Conservation (phyloP, 2,888 invertebrate species). For the Platypus cylindrus region DNA sequence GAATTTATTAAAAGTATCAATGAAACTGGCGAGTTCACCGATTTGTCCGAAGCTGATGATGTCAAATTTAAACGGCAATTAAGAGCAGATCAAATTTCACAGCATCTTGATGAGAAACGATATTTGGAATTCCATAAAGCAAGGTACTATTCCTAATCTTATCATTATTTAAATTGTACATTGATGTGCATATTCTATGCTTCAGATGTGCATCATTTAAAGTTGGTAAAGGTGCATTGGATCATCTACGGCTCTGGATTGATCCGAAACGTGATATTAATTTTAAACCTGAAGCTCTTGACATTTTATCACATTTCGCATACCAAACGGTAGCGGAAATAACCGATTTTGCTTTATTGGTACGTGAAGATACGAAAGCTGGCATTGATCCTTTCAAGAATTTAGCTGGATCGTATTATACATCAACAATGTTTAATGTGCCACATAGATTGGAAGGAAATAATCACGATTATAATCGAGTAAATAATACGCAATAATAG, state of each 20-base stretch:
- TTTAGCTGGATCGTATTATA: slow-evolving; percentile 50
- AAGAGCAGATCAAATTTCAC: slow-evolving; percentile 48
- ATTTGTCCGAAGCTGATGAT: slow-evolving; percentile 40
- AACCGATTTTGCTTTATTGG: slow-evolving; percentile 66
- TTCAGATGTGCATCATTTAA: slow-evolving; percentile 56
- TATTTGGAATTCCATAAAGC: slow-evolving; percentile 73
- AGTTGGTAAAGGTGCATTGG: slow-evolving; percentile 25
- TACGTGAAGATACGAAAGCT: slow-evolving; percentile 12
- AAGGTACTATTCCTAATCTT: slow-evolving; percentile 2
- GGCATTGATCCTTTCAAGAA: slow-evolving; percentile 56
- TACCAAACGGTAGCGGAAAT: slow-evolving; percentile 86
- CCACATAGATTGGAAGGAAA: slow-evolving; percentile 36
- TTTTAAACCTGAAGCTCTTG: slow-evolving; percentile 51
- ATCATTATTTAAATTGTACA: background rate
- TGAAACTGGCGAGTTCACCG: slow-evolving; percentile 43
- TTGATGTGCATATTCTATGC: background rate
- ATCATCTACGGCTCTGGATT: slow-evolving; percentile 49
- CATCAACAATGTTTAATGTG: slow-evolving; percentile 46
- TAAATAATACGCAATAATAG: slow-evolving; percentile 4
- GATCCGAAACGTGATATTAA: slow-evolving; percentile 50
- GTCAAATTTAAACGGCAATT: slow-evolving; percentile 46
- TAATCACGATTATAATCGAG: slow-evolving; percentile 36
- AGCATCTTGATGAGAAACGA: slow-evolving; percentile 41
- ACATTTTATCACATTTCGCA: slow-evolving; percentile 72
- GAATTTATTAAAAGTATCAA: slow-evolving; percentile 42